Percentiles rank a stretch among this genome's conserved stretches.
phyloP scores from a whole-genome alignment of 1,140 invertebrate species.

The Planococcus citri region DNA sequence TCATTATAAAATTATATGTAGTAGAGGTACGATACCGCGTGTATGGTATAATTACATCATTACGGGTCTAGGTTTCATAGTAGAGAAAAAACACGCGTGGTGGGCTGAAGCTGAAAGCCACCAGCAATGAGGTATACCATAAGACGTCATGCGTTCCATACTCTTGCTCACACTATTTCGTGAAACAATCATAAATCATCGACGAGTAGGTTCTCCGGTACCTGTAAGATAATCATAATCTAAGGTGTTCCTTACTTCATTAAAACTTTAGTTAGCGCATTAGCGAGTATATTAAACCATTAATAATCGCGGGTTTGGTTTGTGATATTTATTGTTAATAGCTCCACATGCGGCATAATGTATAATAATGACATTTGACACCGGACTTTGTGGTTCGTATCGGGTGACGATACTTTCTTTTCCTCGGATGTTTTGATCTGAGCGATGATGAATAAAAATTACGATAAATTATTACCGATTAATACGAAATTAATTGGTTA shows the following conservation, averaged over 20 bases:
- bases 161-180: neutral
- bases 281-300: slow-evolving; percentile 4
- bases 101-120: slow-evolving; percentile 2
- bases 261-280: slow-evolving; percentile 8
- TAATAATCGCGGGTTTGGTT: slow-evolving; percentile 13
- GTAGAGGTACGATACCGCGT: too few relatives aligned
- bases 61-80: too few relatives aligned
- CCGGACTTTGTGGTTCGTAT: neutral
- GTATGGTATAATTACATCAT: too few relatives aligned
- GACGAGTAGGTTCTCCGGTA: neutral
- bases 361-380: slow-evolving; percentile 16
- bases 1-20: too few relatives aligned
- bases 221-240: slow-evolving; percentile 14
- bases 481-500: neutral
- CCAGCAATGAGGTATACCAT: neutral
- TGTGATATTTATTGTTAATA: slow-evolving; percentile 19
- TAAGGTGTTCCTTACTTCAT: slow-evolving; percentile 16
- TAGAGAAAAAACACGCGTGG: neutral
- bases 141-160: neutral
- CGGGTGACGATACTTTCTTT: neutral
- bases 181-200: slow-evolving; percentile 17
- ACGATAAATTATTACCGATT: neutral
- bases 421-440: neutral
- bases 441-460: neutral
- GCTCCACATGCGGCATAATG: slow-evolving; percentile 11